phyloP scores from a whole-genome alignment of 2,797 vertebrate species.

The Typhlichthys eigenmanni region DNA sequence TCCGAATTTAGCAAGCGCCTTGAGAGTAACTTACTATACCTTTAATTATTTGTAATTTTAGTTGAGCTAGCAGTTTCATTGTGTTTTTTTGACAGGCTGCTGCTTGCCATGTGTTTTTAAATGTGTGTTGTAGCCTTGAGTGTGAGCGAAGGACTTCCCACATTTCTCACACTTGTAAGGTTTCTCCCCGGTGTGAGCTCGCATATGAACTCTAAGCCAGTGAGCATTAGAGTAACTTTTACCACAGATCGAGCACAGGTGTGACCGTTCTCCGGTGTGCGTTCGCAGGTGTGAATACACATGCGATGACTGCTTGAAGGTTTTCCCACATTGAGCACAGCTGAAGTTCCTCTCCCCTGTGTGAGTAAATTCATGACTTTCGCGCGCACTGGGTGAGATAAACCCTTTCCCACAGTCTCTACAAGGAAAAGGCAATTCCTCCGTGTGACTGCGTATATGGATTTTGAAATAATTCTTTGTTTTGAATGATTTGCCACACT shows the following conservation, averaged over 20 bases:
- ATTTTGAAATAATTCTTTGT: slow-evolving; percentile 38
- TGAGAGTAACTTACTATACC: slow-evolving; percentile 9
- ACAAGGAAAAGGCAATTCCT: slow-evolving; percentile 41
- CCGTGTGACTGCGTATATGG: slow-evolving; percentile 39
- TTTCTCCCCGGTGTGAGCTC: slow-evolving; percentile 33
- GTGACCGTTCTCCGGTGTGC: slow-evolving; percentile 39
- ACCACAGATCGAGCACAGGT: slow-evolving; percentile 54
- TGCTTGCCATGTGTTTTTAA: slow-evolving; percentile 49
- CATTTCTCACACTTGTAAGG: slow-evolving; percentile 34
- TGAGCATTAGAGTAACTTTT: slow-evolving; percentile 48
- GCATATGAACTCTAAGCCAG: slow-evolving; percentile 45
- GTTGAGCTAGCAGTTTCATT: slow-evolving; percentile 40
- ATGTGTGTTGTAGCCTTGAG: slow-evolving; percentile 31
- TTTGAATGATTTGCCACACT: slow-evolving; percentile 54
- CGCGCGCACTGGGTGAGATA: slow-evolving; percentile 24
- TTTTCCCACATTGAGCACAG: slow-evolving; percentile 46
- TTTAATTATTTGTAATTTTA: slow-evolving; percentile 11
- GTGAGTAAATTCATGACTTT: slow-evolving; percentile 44
- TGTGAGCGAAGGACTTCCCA: slow-evolving; percentile 49
- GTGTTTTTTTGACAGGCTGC: slow-evolving; percentile 29
- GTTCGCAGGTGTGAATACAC: slow-evolving; percentile 43
- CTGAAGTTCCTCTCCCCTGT: slow-evolving; percentile 39
- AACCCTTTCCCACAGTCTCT: slow-evolving; percentile 45
- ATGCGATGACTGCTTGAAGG: slow-evolving; percentile 40
- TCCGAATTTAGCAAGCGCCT: slow-evolving; percentile 46